phyloP scores from a whole-genome alignment of 1,140 invertebrate genomes.

The Carcinoscorpius rotundicauda region DNA sequence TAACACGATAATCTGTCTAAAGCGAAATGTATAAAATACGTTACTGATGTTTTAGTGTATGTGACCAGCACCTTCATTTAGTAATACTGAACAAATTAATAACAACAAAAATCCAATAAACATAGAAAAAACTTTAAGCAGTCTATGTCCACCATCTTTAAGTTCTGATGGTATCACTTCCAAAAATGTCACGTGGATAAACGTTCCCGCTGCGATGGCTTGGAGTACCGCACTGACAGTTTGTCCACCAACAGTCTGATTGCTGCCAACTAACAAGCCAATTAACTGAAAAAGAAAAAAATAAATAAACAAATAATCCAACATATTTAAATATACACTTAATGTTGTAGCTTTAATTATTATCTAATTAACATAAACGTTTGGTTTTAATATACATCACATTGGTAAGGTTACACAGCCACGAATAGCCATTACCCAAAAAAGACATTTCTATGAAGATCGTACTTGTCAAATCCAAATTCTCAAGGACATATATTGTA shows the following conservation, averaged over 20 bases:
- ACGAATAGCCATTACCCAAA: no score
- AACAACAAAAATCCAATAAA: slow-evolving; percentile 26
- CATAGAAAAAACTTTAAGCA: slow-evolving; percentile 27
- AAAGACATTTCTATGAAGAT: no score
- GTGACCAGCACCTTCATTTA: no score
- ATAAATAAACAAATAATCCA: background rate
- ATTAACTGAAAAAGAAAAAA: slow-evolving; percentile 10
- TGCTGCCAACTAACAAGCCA: slow-evolving; percentile 13
- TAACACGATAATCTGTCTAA: no score
- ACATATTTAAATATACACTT: background rate
- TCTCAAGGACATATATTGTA: no score
- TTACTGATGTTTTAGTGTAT: no score
- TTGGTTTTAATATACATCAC: no score
- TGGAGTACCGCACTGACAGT: slow-evolving; percentile 30
- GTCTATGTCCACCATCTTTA: slow-evolving; percentile 15
- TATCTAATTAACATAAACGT: no score
- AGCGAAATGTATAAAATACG: no score
- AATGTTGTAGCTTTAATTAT: background rate
- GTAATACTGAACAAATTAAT: slow-evolving; percentile 1
- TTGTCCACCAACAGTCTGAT: slow-evolving; percentile 8
- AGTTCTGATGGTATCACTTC: slow-evolving; percentile 32
- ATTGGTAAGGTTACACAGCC: no score
- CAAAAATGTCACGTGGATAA: slow-evolving; percentile 34
- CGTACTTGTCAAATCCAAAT: no score
- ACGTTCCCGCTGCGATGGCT: slow-evolving; percentile 35